These are phyloP conservation scores for Peromyscus eremicus DNA, from an alignment of 2,797 vertebrate genomes.

Conservation along the genomic window DNA sequence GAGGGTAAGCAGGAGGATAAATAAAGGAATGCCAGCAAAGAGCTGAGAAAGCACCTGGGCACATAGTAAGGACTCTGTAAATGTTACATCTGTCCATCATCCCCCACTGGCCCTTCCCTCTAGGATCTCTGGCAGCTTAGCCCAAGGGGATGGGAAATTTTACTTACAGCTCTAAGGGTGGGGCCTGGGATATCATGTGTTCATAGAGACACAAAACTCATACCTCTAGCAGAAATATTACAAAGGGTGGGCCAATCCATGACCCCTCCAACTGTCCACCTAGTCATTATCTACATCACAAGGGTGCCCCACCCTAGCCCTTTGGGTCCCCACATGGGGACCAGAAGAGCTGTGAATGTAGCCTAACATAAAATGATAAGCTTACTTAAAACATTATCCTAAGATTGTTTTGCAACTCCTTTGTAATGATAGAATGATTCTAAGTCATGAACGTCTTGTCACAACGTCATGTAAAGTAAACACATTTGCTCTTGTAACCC, in stretches of 20 bases:
- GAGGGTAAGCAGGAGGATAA: neutral
- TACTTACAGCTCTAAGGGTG: neutral
- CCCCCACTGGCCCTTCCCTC: neutral
- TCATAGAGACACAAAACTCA: neutral
- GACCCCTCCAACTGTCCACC: neutral
- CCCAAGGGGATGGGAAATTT: neutral
- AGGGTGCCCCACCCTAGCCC: neutral
- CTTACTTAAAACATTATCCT: neutral
- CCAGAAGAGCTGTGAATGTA: neutral
- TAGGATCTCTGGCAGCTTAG: slow-evolving; percentile 11
- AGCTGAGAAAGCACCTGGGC: neutral
- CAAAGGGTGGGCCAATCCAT: neutral
- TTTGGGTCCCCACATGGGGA: neutral
- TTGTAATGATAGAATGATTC: neutral
- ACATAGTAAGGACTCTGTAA: neutral
- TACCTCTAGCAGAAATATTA: neutral
- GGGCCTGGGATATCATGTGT: neutral
- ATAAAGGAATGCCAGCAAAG: neutral
- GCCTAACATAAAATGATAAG: neutral
- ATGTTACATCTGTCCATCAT: neutral
- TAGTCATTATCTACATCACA: neutral
- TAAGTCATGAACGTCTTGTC: neutral
- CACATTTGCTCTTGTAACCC: neutral
- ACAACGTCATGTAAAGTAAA: neutral
- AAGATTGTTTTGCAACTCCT: neutral